Evolutionary conservation across 2,797 vertebrate species (phyloP).

Genomic region (Rhinatrema bivittatum): DNA sequence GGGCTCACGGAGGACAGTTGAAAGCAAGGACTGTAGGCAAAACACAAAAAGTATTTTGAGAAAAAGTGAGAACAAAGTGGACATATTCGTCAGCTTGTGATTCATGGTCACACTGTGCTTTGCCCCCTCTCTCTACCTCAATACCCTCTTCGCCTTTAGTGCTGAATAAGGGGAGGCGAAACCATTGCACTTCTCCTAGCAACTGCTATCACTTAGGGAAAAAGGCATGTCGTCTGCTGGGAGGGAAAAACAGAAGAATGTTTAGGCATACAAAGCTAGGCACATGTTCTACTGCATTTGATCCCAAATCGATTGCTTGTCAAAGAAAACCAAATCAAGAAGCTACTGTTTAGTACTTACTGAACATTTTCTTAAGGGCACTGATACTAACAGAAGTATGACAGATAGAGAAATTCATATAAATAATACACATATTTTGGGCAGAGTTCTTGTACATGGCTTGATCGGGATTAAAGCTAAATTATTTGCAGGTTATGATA

Average conservation of each 20-base stretch:
- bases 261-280: conserved; percentile 49
- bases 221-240: conserved; percentile 47
- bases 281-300: conserved; percentile 54
- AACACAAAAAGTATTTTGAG: conserved; percentile 58
- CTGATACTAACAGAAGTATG: too few species aligned
- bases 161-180: conserved; percentile 31
- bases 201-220: conserved; percentile 60
- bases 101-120: conserved; percentile 62
- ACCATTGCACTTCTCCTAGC: conserved; percentile 74
- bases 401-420: too few species aligned
- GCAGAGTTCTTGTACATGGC: too few species aligned
- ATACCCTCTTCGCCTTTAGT: conserved; percentile 59
- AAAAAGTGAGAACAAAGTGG: conserved; percentile 52
- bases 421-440: too few species aligned
- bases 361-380: too few species aligned
- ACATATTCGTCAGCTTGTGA: conserved; percentile 63
- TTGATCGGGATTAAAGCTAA: too few species aligned
- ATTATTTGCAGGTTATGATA: too few species aligned
- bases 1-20: conserved; percentile 63
- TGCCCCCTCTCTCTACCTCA: conserved; percentile 59
- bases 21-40: conserved; percentile 55
- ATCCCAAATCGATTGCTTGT: conserved; percentile 41
- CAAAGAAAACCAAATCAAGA: too few species aligned
- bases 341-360: too few species aligned
- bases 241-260: conserved; percentile 45